Conservation (phyloP, 2,797 vertebrate species). For the Chrosomus eos region DNA sequence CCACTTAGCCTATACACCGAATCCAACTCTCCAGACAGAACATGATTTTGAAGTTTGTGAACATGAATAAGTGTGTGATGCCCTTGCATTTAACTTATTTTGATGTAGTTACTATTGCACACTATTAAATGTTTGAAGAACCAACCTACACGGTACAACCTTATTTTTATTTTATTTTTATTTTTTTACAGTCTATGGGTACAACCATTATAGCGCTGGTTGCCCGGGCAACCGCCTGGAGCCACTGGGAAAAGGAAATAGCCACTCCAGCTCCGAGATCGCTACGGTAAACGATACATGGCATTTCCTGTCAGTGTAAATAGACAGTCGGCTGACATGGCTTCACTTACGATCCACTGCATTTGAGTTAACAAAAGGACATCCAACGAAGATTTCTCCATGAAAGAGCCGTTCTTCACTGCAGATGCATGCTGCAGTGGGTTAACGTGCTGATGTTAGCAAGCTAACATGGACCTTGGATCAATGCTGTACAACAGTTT, state of each 20-base stretch:
- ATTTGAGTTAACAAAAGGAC: slow-evolving; percentile 54
- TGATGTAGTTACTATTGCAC: neutral
- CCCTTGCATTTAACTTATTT: neutral
- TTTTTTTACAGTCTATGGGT: too few relatives aligned
- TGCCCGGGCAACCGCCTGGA: slow-evolving; percentile 50
- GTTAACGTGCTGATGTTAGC: slow-evolving; percentile 55
- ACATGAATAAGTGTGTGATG: too few relatives aligned
- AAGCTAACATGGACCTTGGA: slow-evolving; percentile 88
- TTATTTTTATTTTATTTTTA: too few relatives aligned
- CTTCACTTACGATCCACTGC: slow-evolving; percentile 35
- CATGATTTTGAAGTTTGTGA: too few relatives aligned
- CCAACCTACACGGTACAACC: neutral
- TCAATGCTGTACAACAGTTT: slow-evolving; percentile 88
- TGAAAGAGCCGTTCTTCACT: slow-evolving; percentile 51
- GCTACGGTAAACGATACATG: slow-evolving; percentile 56
- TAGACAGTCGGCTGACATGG: slow-evolving; percentile 55
- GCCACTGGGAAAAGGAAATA: slow-evolving; percentile 59
- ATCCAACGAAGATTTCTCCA: slow-evolving; percentile 55
- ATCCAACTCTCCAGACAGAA: too few relatives aligned
- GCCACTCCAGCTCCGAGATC: slow-evolving; percentile 46
- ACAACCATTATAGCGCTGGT: slow-evolving; percentile 29
- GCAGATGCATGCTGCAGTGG: slow-evolving; percentile 57
- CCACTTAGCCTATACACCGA: too few relatives aligned
- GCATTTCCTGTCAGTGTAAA: slow-evolving; percentile 68
- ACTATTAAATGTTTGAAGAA: neutral